phyloP scores from a whole-genome alignment of 2,888 invertebrate species.

The Caenorhabditis wallacei region DNA sequence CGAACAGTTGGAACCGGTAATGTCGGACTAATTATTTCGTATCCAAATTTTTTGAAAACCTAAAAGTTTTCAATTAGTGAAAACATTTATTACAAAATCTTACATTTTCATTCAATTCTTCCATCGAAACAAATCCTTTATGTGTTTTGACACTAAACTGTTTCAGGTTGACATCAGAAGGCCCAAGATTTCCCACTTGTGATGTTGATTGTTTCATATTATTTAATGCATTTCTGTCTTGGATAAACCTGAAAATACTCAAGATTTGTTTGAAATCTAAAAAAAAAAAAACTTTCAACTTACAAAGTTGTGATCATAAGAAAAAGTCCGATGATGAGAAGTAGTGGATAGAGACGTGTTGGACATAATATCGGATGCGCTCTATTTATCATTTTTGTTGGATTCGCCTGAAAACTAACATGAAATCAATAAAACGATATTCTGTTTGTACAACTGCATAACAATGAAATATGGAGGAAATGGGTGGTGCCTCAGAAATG shows the following conservation, averaged over 20 bases:
- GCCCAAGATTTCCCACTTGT: background rate
- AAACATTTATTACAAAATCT: background rate
- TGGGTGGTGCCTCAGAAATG: background rate
- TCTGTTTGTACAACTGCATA: slow-evolving; percentile 18
- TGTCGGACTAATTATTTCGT: slow-evolving; percentile 20
- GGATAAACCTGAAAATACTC: background rate
- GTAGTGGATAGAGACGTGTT: slow-evolving; percentile 6
- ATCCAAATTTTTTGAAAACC: slow-evolving; percentile 42
- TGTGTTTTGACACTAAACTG: slow-evolving; percentile 19
- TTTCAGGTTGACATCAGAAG: background rate
- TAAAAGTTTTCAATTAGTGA: background rate
- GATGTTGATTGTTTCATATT: background rate
- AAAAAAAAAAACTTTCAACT: background rate
- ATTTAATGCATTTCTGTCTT: slow-evolving; percentile 5
- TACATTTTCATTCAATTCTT: slow-evolving; percentile 31
- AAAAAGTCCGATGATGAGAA: slow-evolving; percentile 14
- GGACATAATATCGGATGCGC: slow-evolving; percentile 21
- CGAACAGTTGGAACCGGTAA: slow-evolving; percentile 31
- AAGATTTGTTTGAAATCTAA: background rate
- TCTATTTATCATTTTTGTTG: slow-evolving; percentile 25
- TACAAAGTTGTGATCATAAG: slow-evolving; percentile 20
- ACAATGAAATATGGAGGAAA: background rate
- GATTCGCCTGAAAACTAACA: slow-evolving; percentile 12
- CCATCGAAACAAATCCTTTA: slow-evolving; percentile 17
- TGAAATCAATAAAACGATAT: background rate